phyloP scores from a whole-genome alignment of 1,140 invertebrate genomes.

The Drosophila parabipectinata region DNA sequence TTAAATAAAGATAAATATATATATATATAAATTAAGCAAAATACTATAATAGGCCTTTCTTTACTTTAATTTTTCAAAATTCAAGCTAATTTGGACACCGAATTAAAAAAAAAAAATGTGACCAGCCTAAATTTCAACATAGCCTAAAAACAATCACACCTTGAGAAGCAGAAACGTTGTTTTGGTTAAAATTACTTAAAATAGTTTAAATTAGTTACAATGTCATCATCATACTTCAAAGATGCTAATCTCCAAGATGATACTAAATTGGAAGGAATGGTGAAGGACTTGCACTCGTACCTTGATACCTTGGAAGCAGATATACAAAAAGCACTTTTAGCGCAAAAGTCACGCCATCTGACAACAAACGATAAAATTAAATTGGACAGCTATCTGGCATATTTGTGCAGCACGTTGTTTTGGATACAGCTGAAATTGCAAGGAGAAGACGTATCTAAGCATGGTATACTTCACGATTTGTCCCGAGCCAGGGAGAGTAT shows the following conservation, averaged over 20 bases:
- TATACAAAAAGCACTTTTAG: slow-evolving; percentile 20
- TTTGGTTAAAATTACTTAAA: neutral
- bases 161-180: neutral
- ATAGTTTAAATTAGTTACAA: neutral
- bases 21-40: no score
- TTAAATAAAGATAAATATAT: no score
- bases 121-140: neutral
- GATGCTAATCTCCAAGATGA: slow-evolving; percentile 11
- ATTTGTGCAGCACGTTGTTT: slow-evolving; percentile 55
- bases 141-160: neutral
- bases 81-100: neutral
- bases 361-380: slow-evolving; percentile 50
- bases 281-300: slow-evolving; percentile 31
- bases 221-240: neutral
- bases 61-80: neutral
- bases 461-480: slow-evolving; percentile 53
- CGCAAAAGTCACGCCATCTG: slow-evolving; percentile 2
- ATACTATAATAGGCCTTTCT: no score
- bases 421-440: slow-evolving; percentile 59
- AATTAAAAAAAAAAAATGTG: neutral
- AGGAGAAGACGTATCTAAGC: slow-evolving; percentile 50
- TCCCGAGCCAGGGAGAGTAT: slow-evolving; percentile 50
- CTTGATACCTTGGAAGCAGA: slow-evolving; percentile 46
- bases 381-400: slow-evolving; percentile 53
- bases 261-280: slow-evolving; percentile 14